phyloP scores from a whole-genome alignment of 1,140 invertebrate genomes.

The Mactra quadrangularis region DNA sequence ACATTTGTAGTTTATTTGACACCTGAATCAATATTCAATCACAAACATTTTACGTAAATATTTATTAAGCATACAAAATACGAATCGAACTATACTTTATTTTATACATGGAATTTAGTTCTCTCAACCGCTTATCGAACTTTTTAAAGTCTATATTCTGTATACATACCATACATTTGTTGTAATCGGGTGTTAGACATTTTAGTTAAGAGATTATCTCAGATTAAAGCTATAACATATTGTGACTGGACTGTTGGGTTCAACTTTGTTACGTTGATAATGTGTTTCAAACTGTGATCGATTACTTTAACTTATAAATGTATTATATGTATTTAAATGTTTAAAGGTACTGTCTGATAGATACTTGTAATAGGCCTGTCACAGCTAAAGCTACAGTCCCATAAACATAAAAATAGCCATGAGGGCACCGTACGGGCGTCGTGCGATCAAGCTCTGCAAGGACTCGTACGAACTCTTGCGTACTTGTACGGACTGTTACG shows the following conservation, averaged over 20 bases:
- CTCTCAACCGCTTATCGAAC: constrained; percentile 9
- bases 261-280: constrained; percentile 18
- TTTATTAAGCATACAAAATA: too few species aligned
- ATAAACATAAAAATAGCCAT: too few species aligned
- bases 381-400: neutral
- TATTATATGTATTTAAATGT: constrained; percentile 35
- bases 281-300: constrained; percentile 26
- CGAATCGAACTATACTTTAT: constrained; percentile 16
- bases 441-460: too few species aligned
- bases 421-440: too few species aligned
- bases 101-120: neutral
- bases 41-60: too few species aligned
- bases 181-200: constrained; percentile 40
- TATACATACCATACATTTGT: constrained; percentile 7
- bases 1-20: too few species aligned
- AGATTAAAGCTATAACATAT: constrained; percentile 43
- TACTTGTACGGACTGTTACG: too few species aligned
- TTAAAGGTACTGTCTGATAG: neutral
- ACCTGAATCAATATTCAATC: too few species aligned
- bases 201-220: constrained; percentile 40
- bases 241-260: constrained; percentile 30
- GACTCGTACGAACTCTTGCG: too few species aligned
- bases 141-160: constrained; percentile 23
- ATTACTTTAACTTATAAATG: neutral
- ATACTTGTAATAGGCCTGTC: neutral